Percentiles rank a stretch among this genome's conserved stretches.
phyloP scores from a whole-genome alignment of 2,888 invertebrate species.

The Erannis defoliaria region DNA sequence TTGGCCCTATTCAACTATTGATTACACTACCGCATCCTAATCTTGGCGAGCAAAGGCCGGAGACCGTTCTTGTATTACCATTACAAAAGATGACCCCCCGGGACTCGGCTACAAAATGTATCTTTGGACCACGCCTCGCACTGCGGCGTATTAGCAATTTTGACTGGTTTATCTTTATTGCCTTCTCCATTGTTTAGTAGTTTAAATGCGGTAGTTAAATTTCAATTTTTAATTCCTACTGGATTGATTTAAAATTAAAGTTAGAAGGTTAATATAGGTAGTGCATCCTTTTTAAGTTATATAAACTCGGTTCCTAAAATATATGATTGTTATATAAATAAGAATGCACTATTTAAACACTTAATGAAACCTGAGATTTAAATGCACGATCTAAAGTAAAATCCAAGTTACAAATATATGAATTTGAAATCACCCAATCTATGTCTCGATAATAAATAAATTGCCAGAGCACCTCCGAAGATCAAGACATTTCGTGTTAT shows the following conservation, averaged over 20 bases:
- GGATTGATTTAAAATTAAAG: background rate
- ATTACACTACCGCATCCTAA: slow-evolving; percentile 67
- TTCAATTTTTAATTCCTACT: background rate
- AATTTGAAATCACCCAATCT: too few species aligned
- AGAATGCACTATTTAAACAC: too few species aligned
- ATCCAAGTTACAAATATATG: too few species aligned
- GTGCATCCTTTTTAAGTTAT: too few species aligned
- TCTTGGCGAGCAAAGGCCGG: slow-evolving; percentile 47
- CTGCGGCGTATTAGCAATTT: slow-evolving; percentile 58
- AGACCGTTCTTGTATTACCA: slow-evolving; percentile 60
- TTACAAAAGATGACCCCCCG: slow-evolving; percentile 74
- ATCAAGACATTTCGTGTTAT: too few species aligned
- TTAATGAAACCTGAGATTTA: too few species aligned
- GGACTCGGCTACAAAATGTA: slow-evolving; percentile 61
- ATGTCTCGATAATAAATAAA: too few species aligned
- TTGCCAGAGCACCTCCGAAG: too few species aligned
- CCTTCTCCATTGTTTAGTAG: slow-evolving; percentile 24
- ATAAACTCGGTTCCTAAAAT: too few species aligned
- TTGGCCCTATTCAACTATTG: slow-evolving; percentile 59
- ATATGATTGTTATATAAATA: too few species aligned
- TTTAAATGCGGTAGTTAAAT: slow-evolving; percentile 14
- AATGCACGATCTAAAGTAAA: too few species aligned
- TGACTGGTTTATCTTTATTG: slow-evolving; percentile 58
- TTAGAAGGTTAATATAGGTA: too few species aligned
- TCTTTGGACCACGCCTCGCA: slow-evolving; percentile 61